Conservation (phyloP, 2,797 vertebrate species). For the Hirundo rustica region DNA sequence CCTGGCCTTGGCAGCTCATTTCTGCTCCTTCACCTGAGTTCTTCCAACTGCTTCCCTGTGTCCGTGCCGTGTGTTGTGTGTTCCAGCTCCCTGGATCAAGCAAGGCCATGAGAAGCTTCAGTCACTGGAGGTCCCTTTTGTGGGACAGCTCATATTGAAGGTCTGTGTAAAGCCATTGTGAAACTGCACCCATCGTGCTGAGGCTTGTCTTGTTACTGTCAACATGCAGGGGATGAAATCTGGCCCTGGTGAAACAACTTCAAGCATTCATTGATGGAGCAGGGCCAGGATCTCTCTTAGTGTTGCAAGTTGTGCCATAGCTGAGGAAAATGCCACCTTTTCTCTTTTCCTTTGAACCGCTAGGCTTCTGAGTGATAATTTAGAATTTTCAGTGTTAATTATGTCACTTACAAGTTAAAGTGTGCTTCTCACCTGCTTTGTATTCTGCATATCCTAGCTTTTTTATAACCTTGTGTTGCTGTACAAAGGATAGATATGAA, state of each 20-base stretch:
- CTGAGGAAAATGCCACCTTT: not conserved
- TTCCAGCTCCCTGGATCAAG: rapidly evolving
- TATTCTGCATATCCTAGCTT: not conserved
- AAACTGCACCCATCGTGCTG: not conserved
- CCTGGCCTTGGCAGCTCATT: not conserved
- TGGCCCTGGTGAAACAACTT: not conserved
- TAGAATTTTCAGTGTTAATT: conserved; percentile 14
- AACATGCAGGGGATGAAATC: not conserved
- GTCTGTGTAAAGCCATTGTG: not conserved
- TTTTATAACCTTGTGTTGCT: conserved; percentile 20
- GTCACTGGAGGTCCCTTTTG: not conserved
- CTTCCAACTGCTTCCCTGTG: not conserved
- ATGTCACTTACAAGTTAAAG: not conserved
- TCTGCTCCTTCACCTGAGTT: not conserved
- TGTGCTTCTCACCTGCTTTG: not conserved
- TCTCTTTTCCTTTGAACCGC: not conserved
- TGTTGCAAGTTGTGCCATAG: not conserved
- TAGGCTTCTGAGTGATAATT: not conserved
- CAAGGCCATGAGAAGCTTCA: not conserved
- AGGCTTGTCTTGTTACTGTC: conserved; percentile 5
- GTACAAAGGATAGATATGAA: conserved; percentile 18
- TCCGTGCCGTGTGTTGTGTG: rapidly evolving
- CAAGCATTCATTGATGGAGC: not conserved
- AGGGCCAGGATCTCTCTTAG: not conserved
- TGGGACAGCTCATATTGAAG: not conserved